Conservation (phyloP, 2,113 vertebrate genomes). For the Colistium nudipinnis region DNA sequence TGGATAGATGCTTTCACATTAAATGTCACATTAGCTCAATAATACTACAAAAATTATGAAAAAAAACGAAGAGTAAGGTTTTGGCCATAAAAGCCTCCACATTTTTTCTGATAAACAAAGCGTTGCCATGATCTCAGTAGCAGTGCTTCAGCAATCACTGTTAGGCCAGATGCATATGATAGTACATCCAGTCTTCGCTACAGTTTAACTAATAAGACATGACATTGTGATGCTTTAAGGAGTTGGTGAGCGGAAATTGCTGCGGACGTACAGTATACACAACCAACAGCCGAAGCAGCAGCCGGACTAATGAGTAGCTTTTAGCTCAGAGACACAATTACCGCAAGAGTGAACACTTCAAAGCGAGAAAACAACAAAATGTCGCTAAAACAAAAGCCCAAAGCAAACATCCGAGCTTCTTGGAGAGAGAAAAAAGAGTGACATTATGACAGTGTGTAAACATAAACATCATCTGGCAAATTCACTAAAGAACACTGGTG, state of each 20-base stretch:
- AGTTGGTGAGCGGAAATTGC: conserved; percentile 61
- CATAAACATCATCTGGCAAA: conserved; percentile 57
- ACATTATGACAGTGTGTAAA: conserved; percentile 61
- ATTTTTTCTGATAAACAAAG: conserved; percentile 53
- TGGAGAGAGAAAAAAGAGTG: conserved; percentile 39
- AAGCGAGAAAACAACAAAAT: conserved; percentile 50
- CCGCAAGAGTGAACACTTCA: conserved; percentile 59
- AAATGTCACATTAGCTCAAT: conserved; percentile 78
- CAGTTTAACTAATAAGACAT: conserved; percentile 60
- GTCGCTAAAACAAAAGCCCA: conserved; percentile 19
- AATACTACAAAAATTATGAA: conserved; percentile 70
- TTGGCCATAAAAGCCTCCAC: conserved; percentile 56
- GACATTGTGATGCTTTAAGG: conserved; percentile 50
- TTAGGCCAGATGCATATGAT: conserved; percentile 66
- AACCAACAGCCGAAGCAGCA: conserved; percentile 67
- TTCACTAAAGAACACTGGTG: conserved; percentile 22
- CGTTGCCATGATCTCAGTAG: conserved; percentile 48
- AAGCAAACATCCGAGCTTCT: conserved; percentile 34
- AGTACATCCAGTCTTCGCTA: conserved; percentile 68
- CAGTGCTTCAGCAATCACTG: conserved; percentile 58
- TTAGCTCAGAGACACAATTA: conserved; percentile 54
- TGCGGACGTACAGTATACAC: conserved; percentile 64
- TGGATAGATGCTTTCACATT: conserved; percentile 78
- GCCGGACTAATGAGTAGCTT: conserved; percentile 58
- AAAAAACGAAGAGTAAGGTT: conserved; percentile 50